Base-by-base conservation (phyloP, 2,888 invertebrate genomes). In the Eupelmus urozonus region DNA sequence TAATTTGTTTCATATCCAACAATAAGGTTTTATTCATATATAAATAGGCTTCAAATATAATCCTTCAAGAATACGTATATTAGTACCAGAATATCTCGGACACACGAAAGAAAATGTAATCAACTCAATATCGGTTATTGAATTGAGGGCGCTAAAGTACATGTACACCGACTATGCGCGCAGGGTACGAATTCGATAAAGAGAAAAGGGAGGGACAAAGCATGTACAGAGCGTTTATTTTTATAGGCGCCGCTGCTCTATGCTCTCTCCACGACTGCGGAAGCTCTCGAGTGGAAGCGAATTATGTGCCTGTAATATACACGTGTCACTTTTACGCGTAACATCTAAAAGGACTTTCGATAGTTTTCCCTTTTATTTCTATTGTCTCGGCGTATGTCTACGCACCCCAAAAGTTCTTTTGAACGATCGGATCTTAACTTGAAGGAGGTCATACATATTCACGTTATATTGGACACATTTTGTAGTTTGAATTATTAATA, bases 281-380 rank as follows among this genome's bases (percentile, higher is more conserved):
- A 69, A 42, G 65, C 67, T 74, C 55, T 80, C 73, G 66, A 80
- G 73, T 80, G 76, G 76, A 79, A 76, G 63, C 63, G 70, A 73
- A 76, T 80, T 67, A 80, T 74, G 70, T 40, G n/a, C n/a, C 70
- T 60, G 66, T 66, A 60, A 74, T 62, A 73, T 49, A 71, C 80
- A 80, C 80, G 80, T 80, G 80, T 77, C 80, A 73, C 76, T 80
- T 80, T 76, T 74, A 76, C 51, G 74, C 45, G 34, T 49, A 70
- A 70, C 60, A 74, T 80, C 74, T 71, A 76, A 80, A 74, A 73
- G 73, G 65, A 49, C 69, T 60, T 69, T 76, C 53, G 59, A 79
- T 79, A 69, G 63, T 79, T 71, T 76, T 76, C 23, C 60, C 76
- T 66, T 63, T 67, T 40, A 49, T 69, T 72, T 23, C 79, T 67